A percentile compares a stretch with the other conserved stretches of the same genome.
phyloP scores from a whole-genome alignment of 2,797 vertebrate species.

The Diplodus sargus region DNA sequence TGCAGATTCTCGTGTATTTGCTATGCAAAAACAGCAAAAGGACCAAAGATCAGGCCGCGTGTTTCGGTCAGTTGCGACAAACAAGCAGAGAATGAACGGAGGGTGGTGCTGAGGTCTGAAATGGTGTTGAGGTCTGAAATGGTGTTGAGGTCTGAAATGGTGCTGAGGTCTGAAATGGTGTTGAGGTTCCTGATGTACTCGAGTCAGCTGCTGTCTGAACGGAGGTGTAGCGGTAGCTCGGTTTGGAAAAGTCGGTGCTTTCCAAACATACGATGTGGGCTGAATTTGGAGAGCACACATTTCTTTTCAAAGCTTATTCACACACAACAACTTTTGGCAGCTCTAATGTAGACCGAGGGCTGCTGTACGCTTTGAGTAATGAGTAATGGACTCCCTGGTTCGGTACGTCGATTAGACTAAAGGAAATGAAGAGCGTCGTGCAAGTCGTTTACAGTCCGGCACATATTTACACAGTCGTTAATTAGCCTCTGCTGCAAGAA shows the following conservation, averaged over 20 bases:
- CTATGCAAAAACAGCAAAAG: conserved; percentile 66
- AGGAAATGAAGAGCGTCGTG: conserved; percentile 9
- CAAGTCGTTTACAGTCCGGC: conserved; percentile 7
- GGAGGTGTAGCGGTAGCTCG: not conserved
- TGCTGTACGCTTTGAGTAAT: conserved; percentile 1
- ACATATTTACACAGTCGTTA: conserved; percentile 24
- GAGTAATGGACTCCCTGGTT: conserved; percentile 8
- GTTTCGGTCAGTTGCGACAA: conserved; percentile 32
- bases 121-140: not conserved
- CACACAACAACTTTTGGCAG: conserved; percentile 11
- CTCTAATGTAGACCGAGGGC: not conserved
- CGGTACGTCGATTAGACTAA: conserved; percentile 1
- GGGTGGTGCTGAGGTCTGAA: conserved; percentile 2
- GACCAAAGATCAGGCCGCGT: conserved; percentile 22
- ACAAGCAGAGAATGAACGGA: not conserved
- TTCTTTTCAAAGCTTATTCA: conserved; percentile 11
- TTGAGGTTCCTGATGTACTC: not conserved
- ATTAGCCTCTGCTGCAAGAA: not conserved
- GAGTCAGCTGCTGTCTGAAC: not conserved
- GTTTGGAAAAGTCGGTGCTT: conserved; percentile 24
- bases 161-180: conserved; percentile 8
- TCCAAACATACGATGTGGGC: not conserved
- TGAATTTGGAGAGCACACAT: not conserved
- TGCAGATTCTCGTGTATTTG: conserved; percentile 68
- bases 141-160: not conserved